Percentiles rank a stretch among this genome's conserved stretches.
phyloP scores from a whole-genome alignment of 2,888 invertebrate species.

The Pterostichus madidus region DNA sequence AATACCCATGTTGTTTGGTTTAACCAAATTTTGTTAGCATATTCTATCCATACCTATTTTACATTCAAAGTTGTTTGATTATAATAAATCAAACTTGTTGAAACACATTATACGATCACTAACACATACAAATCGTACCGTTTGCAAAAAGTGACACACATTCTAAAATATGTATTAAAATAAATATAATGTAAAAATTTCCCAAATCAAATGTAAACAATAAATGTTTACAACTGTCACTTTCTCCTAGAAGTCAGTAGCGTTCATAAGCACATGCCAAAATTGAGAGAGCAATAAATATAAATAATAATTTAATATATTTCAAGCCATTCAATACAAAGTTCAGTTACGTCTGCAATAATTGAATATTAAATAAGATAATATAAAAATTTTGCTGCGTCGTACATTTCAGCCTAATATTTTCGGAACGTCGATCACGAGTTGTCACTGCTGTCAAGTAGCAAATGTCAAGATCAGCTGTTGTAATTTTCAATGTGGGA shows the following conservation, averaged over 20 bases:
- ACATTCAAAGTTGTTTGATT: constrained; percentile 20
- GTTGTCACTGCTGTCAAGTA: constrained; percentile 36
- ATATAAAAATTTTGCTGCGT: neutral
- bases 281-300: neutral
- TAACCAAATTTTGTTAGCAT: constrained; percentile 19
- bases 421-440: neutral
- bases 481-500: constrained; percentile 36
- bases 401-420: neutral
- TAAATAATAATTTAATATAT: neutral
- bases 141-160: constrained; percentile 55
- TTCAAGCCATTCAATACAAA: neutral
- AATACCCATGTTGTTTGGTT: constrained; percentile 77
- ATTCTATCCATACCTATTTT: constrained; percentile 69
- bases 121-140: neutral
- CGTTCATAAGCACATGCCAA: neutral
- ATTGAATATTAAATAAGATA: neutral
- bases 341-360: neutral
- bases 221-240: constrained; percentile 57
- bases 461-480: constrained; percentile 62
- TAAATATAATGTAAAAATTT: constrained; percentile 62
- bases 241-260: constrained; percentile 50
- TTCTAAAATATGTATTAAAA: constrained; percentile 56
- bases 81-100: neutral
- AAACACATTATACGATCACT: constrained; percentile 18
- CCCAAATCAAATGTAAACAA: constrained; percentile 60